Evolutionary conservation across 2,113 vertebrate genomes (phyloP), one percentile per base, ranked within the genome.

Genomic region (Dromaius novaehollandiae): DNA sequence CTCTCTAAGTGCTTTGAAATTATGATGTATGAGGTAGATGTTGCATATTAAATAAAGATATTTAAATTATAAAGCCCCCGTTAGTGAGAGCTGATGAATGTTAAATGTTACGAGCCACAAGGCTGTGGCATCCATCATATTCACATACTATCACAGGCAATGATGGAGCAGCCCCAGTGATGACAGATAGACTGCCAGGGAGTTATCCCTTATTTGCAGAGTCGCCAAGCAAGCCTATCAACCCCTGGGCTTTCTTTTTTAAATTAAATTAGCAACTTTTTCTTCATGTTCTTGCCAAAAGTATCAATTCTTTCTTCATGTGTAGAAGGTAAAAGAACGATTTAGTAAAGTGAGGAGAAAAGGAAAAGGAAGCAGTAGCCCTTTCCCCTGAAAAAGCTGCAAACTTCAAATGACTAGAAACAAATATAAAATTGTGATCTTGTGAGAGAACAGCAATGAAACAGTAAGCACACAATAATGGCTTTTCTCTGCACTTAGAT

Each of bases 1-100:
- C 96, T 99, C 98, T 98, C 98, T 99, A 99, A 99, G 99, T 99
- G 99, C 99, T 99, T 99, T 99, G 98, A 99, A 99, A 99, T 99
- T 98, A 99, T 99, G 99, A 99, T 99, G 98, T 98, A 99, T 98
- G 98, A 97, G 98, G 97, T 98, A 98, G 98, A 98, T 97, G 98
- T 98, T 98, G 98, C 98, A 99, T 99, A 98, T 99, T 98, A 98
- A 98, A 98, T 98, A 98, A 98, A 97, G 98, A 99, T 99, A 99
- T 99, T 99, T 99, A 99, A 99, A 99, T 98, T 99, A 99, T 98
- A 98, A 98, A 99, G 98, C 97, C 92, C 97, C 97, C 96, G 97
- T 98, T 98, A 98, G 98, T 98, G 98, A 97, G 97, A 98, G 97
- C 94, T 98, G 98, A 98, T 98, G 97, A 96, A 98, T 98, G 98